A percentile compares a stretch with the other conserved stretches of the same genome.
These are phyloP conservation scores for Anthoptus insignis DNA, from an alignment of 2,888 invertebrate species.

Conservation along the genomic window DNA sequence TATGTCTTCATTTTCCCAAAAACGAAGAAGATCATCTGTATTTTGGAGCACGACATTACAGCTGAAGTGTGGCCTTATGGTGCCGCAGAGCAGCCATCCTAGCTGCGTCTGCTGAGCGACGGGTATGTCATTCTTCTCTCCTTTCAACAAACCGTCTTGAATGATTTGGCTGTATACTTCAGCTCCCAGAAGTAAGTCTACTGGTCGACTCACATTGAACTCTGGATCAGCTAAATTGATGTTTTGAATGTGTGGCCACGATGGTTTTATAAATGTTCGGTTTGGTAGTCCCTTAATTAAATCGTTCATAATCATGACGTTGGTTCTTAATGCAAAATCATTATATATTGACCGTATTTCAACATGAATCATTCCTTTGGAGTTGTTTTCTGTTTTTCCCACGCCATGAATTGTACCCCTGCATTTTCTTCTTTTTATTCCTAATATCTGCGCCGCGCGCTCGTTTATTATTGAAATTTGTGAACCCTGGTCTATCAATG, in stretches of 20 bases:
- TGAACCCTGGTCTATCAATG: conserved; percentile 42
- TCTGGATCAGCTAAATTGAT: no score
- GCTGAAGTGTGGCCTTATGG: background rate
- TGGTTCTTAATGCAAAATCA: no score
- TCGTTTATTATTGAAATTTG: conserved; percentile 43
- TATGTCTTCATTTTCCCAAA: conserved; percentile 12
- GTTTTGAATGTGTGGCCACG: no score
- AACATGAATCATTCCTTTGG: conserved; percentile 37
- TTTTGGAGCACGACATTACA: background rate
- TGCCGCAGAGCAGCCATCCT: conserved; percentile 44
- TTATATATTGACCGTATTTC: no score
- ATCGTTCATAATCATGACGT: no score
- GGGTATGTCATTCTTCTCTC: no score
- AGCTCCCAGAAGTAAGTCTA: no score
- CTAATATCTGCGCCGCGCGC: conserved; percentile 37
- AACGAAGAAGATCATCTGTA: background rate
- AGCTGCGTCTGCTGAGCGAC: conserved; percentile 44
- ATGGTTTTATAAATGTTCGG: no score
- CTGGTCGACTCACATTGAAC: no score
- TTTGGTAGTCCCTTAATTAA: no score
- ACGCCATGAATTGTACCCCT: conserved; percentile 34
- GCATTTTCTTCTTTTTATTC: conserved; percentile 15
- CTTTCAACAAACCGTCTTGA: no score
- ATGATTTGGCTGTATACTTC: no score
- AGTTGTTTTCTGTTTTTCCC: conserved; percentile 34